Percentiles rank a stretch among this genome's conserved stretches.
phyloP scores from a whole-genome alignment of 2,797 vertebrate species.

The Myotis planiceps region DNA sequence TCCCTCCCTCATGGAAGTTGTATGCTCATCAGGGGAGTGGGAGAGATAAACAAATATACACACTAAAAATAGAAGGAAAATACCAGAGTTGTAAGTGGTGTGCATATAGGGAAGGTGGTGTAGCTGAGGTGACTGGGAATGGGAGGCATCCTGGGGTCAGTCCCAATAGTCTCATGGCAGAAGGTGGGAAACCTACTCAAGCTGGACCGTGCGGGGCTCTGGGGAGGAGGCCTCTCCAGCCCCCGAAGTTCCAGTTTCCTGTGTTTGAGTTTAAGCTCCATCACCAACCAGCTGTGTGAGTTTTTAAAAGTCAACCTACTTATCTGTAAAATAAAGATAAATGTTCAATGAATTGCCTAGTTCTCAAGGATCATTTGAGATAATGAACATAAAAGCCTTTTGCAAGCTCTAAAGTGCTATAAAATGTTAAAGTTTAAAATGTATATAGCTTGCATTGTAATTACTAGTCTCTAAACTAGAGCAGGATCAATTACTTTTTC shows the following conservation, averaged over 20 bases:
- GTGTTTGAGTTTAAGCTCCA: not conserved
- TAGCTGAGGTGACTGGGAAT: not conserved
- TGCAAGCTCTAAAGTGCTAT: not conserved
- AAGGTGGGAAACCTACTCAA: not conserved
- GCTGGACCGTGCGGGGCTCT: not conserved
- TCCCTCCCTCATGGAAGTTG: not conserved
- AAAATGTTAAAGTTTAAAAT: constrained; percentile 5
- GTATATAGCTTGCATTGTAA: not conserved
- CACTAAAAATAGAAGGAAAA: not conserved
- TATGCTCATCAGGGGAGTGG: not conserved
- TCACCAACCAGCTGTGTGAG: not conserved
- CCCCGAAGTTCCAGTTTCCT: not conserved
- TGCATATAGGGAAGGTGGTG: not conserved
- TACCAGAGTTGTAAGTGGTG: not conserved
- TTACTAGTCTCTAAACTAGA: not conserved
- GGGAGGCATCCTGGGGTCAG: not conserved
- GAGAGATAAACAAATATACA: not conserved
- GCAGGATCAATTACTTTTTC: not conserved
- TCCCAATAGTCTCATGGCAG: not conserved
- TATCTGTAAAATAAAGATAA: not conserved
- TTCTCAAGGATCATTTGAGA: not conserved
- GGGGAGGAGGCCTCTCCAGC: not conserved
- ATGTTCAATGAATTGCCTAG: not conserved
- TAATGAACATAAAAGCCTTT: constrained; percentile 9
- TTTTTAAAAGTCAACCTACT: not conserved